phyloP scores from a whole-genome alignment of 2,888 invertebrate species.

The Ctenicera cuprea region DNA sequence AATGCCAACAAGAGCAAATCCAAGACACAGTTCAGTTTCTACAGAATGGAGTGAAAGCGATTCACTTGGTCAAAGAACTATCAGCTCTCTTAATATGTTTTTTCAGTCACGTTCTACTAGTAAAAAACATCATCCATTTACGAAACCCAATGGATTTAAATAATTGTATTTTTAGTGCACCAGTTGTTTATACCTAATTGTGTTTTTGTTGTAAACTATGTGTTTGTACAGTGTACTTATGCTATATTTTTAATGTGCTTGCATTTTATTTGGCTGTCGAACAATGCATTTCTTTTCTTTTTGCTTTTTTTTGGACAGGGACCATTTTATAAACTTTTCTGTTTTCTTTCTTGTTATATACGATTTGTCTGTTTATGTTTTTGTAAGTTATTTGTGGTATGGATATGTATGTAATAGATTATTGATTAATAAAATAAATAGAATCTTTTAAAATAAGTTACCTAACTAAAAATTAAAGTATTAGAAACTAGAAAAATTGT shows the following conservation, averaged over 20 bases:
- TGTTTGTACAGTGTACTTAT: constrained; percentile 7
- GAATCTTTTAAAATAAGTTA: too few relatives aligned
- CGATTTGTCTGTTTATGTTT: not conserved
- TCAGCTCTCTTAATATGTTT: constrained; percentile 88
- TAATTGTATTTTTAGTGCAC: constrained; percentile 37
- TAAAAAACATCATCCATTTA: constrained; percentile 69
- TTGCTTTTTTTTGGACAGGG: constrained; percentile 35
- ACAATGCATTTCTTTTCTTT: not conserved
- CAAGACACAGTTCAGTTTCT: constrained; percentile 83
- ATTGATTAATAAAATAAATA: too few relatives aligned
- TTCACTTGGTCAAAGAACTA: constrained; percentile 84
- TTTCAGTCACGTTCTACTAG: constrained; percentile 76
- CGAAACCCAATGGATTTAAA: constrained; percentile 59
- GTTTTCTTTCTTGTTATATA: constrained; percentile 6
- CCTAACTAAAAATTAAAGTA: too few relatives aligned
- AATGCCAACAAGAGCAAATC: constrained; percentile 73
- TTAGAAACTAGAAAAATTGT: too few relatives aligned
- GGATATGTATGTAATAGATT: too few relatives aligned
- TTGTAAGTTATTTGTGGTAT: not conserved
- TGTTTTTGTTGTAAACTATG: constrained; percentile 16
- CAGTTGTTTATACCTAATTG: constrained; percentile 13
- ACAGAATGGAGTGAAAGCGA: constrained; percentile 85
- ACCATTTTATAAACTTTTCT: constrained; percentile 26
- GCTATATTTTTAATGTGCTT: constrained; percentile 27
- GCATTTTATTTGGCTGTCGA: constrained; percentile 49